Evolutionary conservation across 2,113 vertebrate genomes (phyloP).

Genomic region (Hucho hucho): DNA sequence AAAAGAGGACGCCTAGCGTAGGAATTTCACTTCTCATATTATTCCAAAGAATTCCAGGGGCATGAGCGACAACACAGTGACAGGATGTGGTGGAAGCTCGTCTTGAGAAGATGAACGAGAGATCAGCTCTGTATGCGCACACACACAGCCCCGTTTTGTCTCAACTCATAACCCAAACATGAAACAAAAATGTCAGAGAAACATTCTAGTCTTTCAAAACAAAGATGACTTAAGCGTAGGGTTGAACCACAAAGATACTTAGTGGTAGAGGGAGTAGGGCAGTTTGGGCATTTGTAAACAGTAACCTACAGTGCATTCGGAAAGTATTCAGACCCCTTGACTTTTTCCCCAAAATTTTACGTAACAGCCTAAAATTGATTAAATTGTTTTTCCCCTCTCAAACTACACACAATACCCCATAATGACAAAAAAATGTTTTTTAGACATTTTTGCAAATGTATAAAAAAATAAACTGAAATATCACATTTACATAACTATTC

Average conservation of each 20-base stretch:
- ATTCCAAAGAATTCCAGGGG: slow-evolving; percentile 44
- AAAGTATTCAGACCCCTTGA: no score
- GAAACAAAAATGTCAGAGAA: not conserved
- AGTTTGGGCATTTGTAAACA: no score
- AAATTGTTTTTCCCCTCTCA: no score
- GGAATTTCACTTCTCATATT: slow-evolving; percentile 55
- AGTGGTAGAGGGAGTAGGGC: no score
- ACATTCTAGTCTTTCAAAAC: not conserved
- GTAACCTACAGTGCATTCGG: no score
- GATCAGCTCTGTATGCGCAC: not conserved
- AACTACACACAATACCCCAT: no score
- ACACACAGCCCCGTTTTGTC: not conserved
- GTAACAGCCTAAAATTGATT: no score
- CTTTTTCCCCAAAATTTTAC: no score
- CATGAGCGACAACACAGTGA: slow-evolving; percentile 40
- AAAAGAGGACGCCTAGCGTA: slow-evolving; percentile 44
- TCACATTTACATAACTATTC: no score
- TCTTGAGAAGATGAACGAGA: slow-evolving; percentile 12
- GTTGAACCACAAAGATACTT: not conserved
- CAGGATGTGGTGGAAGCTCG: slow-evolving; percentile 45
- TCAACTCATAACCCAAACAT: slow-evolving; percentile 5
- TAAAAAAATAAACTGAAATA: no score
- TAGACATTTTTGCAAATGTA: no score
- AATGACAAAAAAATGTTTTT: no score
- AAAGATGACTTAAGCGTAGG: not conserved